Evolutionary conservation across 1,140 invertebrate species (phyloP).

Genomic region (Caerostris extrusa): DNA sequence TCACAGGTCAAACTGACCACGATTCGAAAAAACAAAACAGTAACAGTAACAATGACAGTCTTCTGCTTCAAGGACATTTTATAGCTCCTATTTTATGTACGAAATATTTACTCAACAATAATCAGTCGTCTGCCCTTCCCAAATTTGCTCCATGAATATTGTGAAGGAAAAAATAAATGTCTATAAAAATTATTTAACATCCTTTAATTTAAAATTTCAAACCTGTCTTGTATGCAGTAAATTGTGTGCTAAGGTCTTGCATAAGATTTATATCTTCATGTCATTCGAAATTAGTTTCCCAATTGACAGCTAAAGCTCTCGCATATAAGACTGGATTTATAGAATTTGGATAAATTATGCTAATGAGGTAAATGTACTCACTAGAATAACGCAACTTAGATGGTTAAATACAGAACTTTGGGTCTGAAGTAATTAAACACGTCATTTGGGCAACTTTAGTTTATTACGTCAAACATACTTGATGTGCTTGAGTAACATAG

Average conservation of each 20-base stretch:
- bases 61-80: too few relatives aligned
- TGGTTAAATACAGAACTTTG: background rate
- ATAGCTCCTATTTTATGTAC: too few relatives aligned
- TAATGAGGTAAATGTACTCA: background rate
- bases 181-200: background rate
- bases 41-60: too few relatives aligned
- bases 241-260: background rate
- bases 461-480: too few relatives aligned
- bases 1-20: too few relatives aligned
- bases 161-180: background rate
- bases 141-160: too few relatives aligned
- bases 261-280: background rate
- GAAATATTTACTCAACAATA: too few relatives aligned
- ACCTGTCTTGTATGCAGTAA: background rate
- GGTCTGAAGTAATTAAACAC: background rate
- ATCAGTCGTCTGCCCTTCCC: too few relatives aligned
- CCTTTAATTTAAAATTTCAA: background rate
- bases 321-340: too few relatives aligned
- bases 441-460: too few relatives aligned
- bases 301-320: background rate
- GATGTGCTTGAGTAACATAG: too few relatives aligned
- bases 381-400: background rate
- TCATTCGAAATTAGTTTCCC: background rate
- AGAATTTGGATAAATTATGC: background rate
- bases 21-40: too few relatives aligned